Evolutionary conservation across 2,797 vertebrate genomes (phyloP), one percentile per base, ranked within the genome.

Genomic region (Acropternis orthonyx): DNA sequence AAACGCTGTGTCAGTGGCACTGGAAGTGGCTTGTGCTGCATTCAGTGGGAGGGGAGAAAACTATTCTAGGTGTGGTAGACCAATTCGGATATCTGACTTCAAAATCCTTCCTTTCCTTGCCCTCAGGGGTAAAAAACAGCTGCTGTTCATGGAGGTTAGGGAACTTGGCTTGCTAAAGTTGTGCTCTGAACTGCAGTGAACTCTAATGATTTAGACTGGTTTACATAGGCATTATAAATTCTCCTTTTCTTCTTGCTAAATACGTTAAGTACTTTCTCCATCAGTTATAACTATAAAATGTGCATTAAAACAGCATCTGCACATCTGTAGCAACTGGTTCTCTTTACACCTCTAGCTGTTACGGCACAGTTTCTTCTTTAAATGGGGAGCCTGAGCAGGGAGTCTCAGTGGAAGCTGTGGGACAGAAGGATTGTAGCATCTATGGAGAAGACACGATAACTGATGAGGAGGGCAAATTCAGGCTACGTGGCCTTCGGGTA

Each of bases 401-500:
- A 2, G 98, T 99, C 20, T 98, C 99, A 0, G 99, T 99, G 95
- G 99, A 99, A 97, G 99, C 99, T 0, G 97, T 99, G 95, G 99
- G 99, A 9, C 99, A 99, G 98, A 97, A 97, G 6, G 98, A 99
- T 49, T 99, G 99, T 15, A 98, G 98, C 89, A 98, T 99, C 79
- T 99, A 99, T 88, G 99, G 98, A 71, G 99, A 99, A 97, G 99
- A 99, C 97, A 99, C 99, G 0, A 95, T 99, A 95, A 99, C 99
- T 0, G 99, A 99, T 10, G 99, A 99, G 85, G 99, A 99, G 78
- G 99, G 99, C 2, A 99, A 98, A 84, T 99, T 99, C 98, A 97
- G 99, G 66, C 98, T 99, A 20, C 97, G 99, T 81, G 99, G 99
- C 67, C 97, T 99, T 78, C 97, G 99, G 99, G 99, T 99, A 97